phyloP scores from a whole-genome alignment of 2,888 invertebrate genomes.

The Diarsia rubi region DNA sequence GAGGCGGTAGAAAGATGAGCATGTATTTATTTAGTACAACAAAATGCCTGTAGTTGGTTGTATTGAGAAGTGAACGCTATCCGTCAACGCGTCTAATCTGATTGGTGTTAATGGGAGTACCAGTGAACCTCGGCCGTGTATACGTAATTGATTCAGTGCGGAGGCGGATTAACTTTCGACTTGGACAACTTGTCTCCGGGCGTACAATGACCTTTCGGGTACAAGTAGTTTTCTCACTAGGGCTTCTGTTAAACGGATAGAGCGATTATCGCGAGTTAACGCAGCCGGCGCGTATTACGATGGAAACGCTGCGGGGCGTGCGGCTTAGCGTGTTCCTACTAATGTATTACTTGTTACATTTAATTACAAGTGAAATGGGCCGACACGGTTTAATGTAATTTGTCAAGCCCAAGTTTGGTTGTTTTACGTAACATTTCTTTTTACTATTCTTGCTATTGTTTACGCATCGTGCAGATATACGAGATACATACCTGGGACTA shows the following conservation, averaged over 20 bases:
- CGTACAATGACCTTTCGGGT: conserved; percentile 81
- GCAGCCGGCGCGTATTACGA: conserved; percentile 72
- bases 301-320: conserved; percentile 71
- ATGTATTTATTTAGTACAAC: conserved; percentile 66
- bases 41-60: conserved; percentile 77
- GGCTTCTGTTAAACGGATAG: conserved; percentile 88
- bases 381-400: conserved; percentile 49
- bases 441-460: conserved; percentile 5
- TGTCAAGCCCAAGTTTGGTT: conserved; percentile 39
- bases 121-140: conserved; percentile 73
- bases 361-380: conserved; percentile 66
- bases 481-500: conserved; percentile 89
- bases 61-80: conserved; percentile 74
- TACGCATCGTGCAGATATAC: conserved; percentile 6
- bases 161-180: conserved; percentile 82
- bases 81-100: conserved; percentile 82
- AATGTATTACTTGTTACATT: conserved; percentile 65
- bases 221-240: conserved; percentile 78
- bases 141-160: conserved; percentile 85
- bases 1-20: conserved; percentile 43
- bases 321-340: conserved; percentile 71
- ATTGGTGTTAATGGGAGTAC: conserved; percentile 82
- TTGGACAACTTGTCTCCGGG: conserved; percentile 75
- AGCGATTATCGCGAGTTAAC: conserved; percentile 80
- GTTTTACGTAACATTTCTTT: conserved; percentile 12